A percentile compares a stretch with the other conserved stretches of the same genome.
These are phyloP conservation scores for Cenopis cana DNA, from an alignment of 2,888 invertebrate genomes.

Conservation along the genomic window DNA sequence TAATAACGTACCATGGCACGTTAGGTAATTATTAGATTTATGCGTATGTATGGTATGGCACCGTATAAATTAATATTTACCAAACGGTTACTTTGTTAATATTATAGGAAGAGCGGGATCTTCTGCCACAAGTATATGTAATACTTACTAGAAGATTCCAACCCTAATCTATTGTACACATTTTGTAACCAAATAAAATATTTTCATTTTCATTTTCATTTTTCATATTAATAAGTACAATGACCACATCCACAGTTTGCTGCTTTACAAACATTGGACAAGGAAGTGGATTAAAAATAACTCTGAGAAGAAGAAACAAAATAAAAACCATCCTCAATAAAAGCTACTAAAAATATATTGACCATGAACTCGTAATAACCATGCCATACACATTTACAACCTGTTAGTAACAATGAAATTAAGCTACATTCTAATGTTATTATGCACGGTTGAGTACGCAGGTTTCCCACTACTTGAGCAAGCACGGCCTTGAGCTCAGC, in stretches of 20 bases:
- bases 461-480: slow-evolving; percentile 62
- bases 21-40: too few species aligned
- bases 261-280: not conserved
- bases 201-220: too few species aligned
- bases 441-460: slow-evolving; percentile 50
- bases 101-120: too few species aligned
- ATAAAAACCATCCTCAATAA: not conserved
- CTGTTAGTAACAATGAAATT: slow-evolving; percentile 37
- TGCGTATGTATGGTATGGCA: too few species aligned
- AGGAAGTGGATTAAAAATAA: not conserved
- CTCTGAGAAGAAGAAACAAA: not conserved
- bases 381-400: slow-evolving; percentile 10
- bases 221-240: too few species aligned
- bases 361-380: slow-evolving; percentile 24
- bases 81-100: too few species aligned
- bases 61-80: too few species aligned
- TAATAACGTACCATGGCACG: too few species aligned
- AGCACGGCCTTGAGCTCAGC: slow-evolving; percentile 57
- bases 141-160: too few species aligned
- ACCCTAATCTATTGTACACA: too few species aligned
- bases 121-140: too few species aligned
- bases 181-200: too few species aligned
- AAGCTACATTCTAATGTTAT: slow-evolving; percentile 46
- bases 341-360: not conserved
- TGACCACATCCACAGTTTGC: not conserved